Evolutionary conservation across 2,797 vertebrate species (phyloP).

Genomic region (Amniataba percoides): DNA sequence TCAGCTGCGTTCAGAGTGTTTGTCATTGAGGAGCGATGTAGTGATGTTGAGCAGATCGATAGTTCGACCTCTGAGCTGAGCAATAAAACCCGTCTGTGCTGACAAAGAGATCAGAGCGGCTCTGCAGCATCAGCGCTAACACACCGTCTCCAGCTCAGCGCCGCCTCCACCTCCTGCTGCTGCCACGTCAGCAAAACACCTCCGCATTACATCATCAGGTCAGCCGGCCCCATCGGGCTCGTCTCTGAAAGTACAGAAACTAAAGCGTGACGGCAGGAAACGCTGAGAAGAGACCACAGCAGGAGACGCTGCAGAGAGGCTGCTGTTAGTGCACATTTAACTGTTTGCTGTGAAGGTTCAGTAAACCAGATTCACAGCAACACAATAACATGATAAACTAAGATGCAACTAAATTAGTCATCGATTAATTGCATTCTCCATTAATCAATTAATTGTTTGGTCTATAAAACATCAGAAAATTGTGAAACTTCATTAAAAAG

Average conservation of each 20-base stretch:
- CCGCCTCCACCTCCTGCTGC: not conserved
- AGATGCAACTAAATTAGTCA: no score
- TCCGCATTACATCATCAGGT: not conserved
- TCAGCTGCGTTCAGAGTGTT: no score
- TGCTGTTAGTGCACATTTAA: no score
- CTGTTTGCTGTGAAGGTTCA: no score
- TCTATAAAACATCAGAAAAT: no score
- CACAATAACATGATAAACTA: no score
- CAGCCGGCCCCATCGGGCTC: not conserved
- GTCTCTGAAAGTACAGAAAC: no score
- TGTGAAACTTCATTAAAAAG: no score
- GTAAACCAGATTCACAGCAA: no score
- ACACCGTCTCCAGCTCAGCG: not conserved
- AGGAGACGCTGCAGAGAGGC: no score
- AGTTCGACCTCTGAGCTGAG: conserved; percentile 18
- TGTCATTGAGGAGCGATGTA: not conserved
- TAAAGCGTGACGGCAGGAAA: not conserved
- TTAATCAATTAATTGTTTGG: no score
- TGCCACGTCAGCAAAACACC: conserved; percentile 5
- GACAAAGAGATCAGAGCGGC: conserved; percentile 2
- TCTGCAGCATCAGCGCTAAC: conserved; percentile 15
- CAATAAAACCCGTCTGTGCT: not conserved
- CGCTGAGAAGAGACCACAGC: not conserved
- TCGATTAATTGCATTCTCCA: no score
- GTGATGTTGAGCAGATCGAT: not conserved